Evolutionary conservation across 2,113 vertebrate species (phyloP).

Genomic region (Ammodytes marinus): DNA sequence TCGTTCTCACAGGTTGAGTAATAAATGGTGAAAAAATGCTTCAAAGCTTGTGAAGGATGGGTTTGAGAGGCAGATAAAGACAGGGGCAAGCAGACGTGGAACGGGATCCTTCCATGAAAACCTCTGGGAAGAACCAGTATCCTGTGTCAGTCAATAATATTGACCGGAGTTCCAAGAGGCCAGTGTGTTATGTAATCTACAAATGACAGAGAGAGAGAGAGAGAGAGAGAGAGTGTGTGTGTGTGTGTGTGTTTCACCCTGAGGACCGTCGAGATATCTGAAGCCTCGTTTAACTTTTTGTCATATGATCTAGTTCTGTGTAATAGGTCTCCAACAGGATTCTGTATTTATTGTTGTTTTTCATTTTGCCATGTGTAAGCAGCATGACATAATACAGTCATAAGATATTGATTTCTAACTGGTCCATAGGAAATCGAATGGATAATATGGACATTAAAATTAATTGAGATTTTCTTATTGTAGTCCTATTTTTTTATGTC

Average conservation of each 20-base stretch:
- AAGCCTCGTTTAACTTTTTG: constrained; percentile 27
- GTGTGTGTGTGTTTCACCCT: constrained; percentile 42
- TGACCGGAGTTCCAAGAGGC: constrained; percentile 59
- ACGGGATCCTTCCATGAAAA: constrained; percentile 40
- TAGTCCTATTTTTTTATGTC: neutral
- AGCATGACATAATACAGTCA: constrained; percentile 4
- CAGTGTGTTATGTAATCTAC: constrained; percentile 71
- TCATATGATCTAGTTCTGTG: constrained; percentile 25
- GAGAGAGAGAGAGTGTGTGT: neutral
- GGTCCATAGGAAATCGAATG: constrained; percentile 3
- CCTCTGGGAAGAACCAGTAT: constrained; percentile 55
- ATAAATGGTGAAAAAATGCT: neutral
- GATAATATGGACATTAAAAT: neutral
- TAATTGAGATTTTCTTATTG: neutral
- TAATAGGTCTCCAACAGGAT: constrained; percentile 11
- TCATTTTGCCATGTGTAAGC: neutral
- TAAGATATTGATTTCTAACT: constrained; percentile 15
- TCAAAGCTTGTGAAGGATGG: neutral
- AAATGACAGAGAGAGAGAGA: neutral
- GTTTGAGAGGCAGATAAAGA: constrained; percentile 15
- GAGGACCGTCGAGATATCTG: constrained; percentile 24
- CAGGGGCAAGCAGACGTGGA: constrained; percentile 1
- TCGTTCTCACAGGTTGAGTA: neutral
- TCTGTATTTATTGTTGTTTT: neutral
- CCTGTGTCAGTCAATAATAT: constrained; percentile 73